These are phyloP conservation scores for Xanthia icteritia DNA, from an alignment of 2,888 invertebrate species.

Conservation along the genomic window DNA sequence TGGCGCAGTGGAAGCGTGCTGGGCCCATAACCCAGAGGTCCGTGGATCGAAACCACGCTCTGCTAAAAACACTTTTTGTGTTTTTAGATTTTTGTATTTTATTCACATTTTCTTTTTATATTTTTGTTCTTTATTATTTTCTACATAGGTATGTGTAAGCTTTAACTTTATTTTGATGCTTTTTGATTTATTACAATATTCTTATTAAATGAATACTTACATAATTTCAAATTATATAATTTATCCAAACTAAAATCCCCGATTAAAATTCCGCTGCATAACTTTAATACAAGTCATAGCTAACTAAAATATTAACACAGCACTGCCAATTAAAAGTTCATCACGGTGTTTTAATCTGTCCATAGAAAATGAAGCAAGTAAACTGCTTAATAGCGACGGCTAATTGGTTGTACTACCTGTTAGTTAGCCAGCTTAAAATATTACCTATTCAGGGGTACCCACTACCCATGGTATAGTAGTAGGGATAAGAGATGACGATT, in stretches of 20 bases:
- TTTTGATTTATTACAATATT: neutral
- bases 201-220: no score
- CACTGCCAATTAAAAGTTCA: conserved; percentile 67
- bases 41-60: conserved; percentile 97
- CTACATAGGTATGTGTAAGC: no score
- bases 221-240: neutral
- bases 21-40: conserved; percentile 97
- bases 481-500: neutral
- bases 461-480: neutral
- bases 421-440: conserved; percentile 70
- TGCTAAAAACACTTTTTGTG: conserved; percentile 85
- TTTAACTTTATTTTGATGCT: neutral
- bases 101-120: neutral
- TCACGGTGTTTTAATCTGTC: conserved; percentile 69
- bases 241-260: neutral
- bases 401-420: conserved; percentile 70
- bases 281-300: neutral
- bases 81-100: conserved; percentile 47
- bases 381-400: conserved; percentile 66
- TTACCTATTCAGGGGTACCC: conserved; percentile 24
- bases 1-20: conserved; percentile 96
- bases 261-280: neutral
- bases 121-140: neutral
- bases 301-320: conserved; percentile 6
- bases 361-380: conserved; percentile 63